Evolutionary conservation across 2,888 invertebrate genomes (phyloP), one percentile per base, ranked within the genome.

Genomic region (Pycnomerus fuliginosus): DNA sequence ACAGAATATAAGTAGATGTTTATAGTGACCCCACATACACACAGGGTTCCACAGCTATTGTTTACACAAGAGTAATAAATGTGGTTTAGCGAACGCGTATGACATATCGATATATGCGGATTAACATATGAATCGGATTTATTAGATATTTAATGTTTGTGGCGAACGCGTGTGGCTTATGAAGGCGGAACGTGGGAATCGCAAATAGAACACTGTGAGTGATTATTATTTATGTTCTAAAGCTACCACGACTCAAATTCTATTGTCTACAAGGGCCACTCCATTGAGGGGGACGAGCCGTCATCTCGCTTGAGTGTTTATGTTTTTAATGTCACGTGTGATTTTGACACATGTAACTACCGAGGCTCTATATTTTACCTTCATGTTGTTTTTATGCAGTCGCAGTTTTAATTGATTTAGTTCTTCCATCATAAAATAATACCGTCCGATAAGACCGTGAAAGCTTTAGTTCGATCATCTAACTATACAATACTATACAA

Each of bases 61-160:
- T 70, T 70, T 70, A 68, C 69, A 68, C 60, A 61, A 53, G 56
- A 59, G 68, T 65, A 69, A 70, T 71, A 71, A 71, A 69, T 70
- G 70, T 56, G 70, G 70, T 70, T 70, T 69, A 62, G 62, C 55
- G 56, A 54, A 53, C 58, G 56, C 53, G 55, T 60, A 62, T 68
- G 67, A 66, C 65, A 67, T 67, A 65, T 68, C 65, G 66, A 68
- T 66, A 58, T 63, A 56, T 56, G 53, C 49, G 38, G 69, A 71
- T 72, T 70, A 70, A 64, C 71, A 69, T 71, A 69, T 67, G 70
- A 70, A 71, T 70, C 68, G 66, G 70, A 72, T 71, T 70, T 70
- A 70, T 68, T 66, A 67, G 68, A 69, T 68, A 69, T 70, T 70
- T 71, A 70, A 71, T 68, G 68, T 67, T 66, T 65, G 69, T 60